Conservation (phyloP, 2,113 vertebrate genomes). For the Mellivora capensis region DNA sequence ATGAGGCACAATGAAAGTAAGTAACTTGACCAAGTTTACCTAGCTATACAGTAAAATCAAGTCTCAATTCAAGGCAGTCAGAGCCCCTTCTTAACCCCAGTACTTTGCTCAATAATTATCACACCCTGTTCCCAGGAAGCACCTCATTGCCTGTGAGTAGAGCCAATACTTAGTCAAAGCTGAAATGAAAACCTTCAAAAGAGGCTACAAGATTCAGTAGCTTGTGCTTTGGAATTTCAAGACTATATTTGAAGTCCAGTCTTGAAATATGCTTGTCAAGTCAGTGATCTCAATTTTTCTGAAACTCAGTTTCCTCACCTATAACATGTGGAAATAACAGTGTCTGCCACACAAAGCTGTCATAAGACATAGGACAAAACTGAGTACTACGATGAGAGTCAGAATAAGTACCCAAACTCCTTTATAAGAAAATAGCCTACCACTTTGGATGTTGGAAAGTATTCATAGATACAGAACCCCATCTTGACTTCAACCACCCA, state of each 20-base stretch:
- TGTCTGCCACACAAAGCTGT: neutral
- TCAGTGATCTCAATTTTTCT: neutral
- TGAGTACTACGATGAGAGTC: neutral
- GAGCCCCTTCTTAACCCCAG: neutral
- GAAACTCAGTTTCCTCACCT: neutral
- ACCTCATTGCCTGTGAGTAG: neutral
- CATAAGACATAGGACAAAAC: neutral
- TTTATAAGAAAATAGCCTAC: neutral
- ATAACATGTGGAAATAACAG: neutral
- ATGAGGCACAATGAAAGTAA: neutral
- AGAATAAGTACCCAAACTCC: neutral
- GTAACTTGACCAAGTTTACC: neutral
- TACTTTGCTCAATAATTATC: neutral
- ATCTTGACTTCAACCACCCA: neutral
- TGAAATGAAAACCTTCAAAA: neutral
- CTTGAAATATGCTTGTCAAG: neutral
- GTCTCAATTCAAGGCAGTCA: neutral
- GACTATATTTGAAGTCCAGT: neutral
- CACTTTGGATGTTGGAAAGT: neutral
- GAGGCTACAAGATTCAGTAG: neutral
- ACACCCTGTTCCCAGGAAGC: neutral
- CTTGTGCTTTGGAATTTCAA: slow-evolving; percentile 10
- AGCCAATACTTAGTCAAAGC: neutral
- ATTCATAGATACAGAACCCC: neutral
- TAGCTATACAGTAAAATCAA: neutral